These are phyloP conservation scores for Urosaurus nigricauda DNA, from an alignment of 2,797 vertebrate genomes.

Conservation along the genomic window DNA sequence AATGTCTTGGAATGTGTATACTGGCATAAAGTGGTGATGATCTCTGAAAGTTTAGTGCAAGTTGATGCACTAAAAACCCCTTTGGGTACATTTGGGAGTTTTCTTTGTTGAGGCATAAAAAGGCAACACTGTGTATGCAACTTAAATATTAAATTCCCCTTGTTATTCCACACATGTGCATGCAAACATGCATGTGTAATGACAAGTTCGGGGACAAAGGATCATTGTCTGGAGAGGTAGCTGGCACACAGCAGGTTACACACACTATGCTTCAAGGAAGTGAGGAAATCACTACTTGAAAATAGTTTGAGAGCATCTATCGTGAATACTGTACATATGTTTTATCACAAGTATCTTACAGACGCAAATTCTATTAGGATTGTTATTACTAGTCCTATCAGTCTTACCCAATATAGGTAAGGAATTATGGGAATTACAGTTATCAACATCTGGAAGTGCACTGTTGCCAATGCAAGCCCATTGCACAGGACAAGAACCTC, in stretches of 20 bases:
- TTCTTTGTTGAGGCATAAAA: neutral
- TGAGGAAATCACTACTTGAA: neutral
- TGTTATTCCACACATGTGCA: neutral
- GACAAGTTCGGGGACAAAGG: neutral
- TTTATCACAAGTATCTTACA: neutral
- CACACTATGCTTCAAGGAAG: neutral
- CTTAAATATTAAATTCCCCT: neutral
- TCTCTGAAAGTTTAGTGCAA: conserved; percentile 23
- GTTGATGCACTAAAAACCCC: neutral
- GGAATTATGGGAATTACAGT: no score
- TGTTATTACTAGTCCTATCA: neutral
- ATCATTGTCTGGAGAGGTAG: neutral
- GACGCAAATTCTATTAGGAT: neutral
- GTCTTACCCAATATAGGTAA: neutral
- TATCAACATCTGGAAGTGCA: no score
- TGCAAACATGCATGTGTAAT: neutral
- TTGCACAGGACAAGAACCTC: neutral
- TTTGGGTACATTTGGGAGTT: neutral
- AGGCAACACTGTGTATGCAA: neutral
- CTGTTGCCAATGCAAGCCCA: no score
- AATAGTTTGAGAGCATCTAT: neutral
- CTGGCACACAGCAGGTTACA: neutral
- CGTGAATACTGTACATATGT: neutral
- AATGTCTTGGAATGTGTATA: conserved; percentile 60
- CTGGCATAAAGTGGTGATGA: conserved; percentile 57